A percentile compares a stretch with the other conserved stretches of the same genome.
These are phyloP conservation scores for Trachelus stipa DNA, from an alignment of 2,888 invertebrate species.

Conservation along the genomic window DNA sequence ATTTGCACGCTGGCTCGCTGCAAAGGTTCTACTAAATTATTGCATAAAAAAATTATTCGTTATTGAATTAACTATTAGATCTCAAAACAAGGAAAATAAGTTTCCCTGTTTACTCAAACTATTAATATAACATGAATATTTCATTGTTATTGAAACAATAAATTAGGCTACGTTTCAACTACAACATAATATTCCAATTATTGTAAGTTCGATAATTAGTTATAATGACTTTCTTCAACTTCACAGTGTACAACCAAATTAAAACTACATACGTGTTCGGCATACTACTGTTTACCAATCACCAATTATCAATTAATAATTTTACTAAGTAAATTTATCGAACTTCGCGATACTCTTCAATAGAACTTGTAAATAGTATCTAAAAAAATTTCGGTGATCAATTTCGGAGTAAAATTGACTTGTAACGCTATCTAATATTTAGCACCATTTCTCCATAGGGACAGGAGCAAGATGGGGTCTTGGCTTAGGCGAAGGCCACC, in stretches of 20 bases:
- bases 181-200: background rate
- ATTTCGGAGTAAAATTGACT: background rate
- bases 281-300: background rate
- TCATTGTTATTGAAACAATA: background rate
- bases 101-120: background rate
- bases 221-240: background rate
- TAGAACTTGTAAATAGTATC: background rate
- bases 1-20: background rate
- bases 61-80: background rate
- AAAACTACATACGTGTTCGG: background rate
- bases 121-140: background rate
- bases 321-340: background rate
- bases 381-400: too few relatives aligned
- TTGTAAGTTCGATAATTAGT: background rate
- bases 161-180: background rate
- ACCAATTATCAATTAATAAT: background rate
- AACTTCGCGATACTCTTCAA: background rate
- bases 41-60: background rate
- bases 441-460: constrained; percentile 62
- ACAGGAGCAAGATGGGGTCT: constrained; percentile 57
- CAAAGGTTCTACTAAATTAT: background rate
- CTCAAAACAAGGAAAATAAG: background rate
- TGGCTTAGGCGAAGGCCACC: constrained; percentile 61
- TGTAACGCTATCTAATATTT: constrained; percentile 21
- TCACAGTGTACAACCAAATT: background rate